These are phyloP conservation scores for Meganola albula DNA, from an alignment of 2,888 invertebrate genomes.

Conservation along the genomic window DNA sequence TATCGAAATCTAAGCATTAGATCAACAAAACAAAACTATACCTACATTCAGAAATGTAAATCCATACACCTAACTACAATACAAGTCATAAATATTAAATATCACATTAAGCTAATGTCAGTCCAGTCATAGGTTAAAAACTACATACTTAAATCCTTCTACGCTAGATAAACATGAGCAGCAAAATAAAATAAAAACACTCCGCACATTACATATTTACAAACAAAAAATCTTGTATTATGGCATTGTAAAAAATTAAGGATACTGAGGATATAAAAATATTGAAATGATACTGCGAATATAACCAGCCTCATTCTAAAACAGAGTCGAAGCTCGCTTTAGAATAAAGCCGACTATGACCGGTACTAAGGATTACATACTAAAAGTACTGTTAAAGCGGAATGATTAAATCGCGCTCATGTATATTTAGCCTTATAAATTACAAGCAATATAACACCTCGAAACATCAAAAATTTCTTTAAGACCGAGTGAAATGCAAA, in stretches of 20 bases:
- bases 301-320: too few relatives aligned
- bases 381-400: too few relatives aligned
- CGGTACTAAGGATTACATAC: too few relatives aligned
- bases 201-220: too few relatives aligned
- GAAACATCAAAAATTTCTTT: conserved; percentile 29
- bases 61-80: conserved; percentile 57
- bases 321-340: too few relatives aligned
- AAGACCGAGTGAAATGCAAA: conserved; percentile 40
- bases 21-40: conserved; percentile 38
- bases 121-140: conserved; percentile 65
- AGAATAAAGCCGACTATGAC: too few relatives aligned
- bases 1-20: conserved; percentile 30
- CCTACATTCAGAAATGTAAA: conserved; percentile 42
- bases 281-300: too few relatives aligned
- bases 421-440: conserved; percentile 33
- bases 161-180: conserved; percentile 43
- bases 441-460: conserved; percentile 28
- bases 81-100: conserved; percentile 72
- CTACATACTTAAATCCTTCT: conserved; percentile 52
- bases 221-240: conserved; percentile 22
- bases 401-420: conserved; percentile 28
- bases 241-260: too few relatives aligned
- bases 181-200: conserved; percentile 26
- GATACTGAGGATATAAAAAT: too few relatives aligned
- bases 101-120: conserved; percentile 76